Conservation (phyloP, 2,113 vertebrate species). For the Macrotis lagotis region DNA sequence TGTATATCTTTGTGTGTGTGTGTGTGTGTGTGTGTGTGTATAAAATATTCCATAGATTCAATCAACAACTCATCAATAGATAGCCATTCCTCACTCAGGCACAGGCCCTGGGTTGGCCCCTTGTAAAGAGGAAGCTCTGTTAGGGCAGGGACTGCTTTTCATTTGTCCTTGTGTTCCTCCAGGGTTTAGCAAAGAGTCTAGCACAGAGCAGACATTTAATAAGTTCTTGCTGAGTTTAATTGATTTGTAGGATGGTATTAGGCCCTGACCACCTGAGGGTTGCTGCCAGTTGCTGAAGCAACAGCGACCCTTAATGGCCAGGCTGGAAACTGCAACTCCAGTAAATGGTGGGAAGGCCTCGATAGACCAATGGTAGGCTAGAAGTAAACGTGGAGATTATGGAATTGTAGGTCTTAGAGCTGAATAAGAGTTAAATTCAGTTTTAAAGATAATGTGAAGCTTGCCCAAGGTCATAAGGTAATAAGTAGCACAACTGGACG, state of each 20-base stretch:
- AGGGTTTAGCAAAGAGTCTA: not conserved
- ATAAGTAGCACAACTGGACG: not conserved
- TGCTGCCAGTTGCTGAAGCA: constrained; percentile 21
- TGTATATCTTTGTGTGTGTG: too few species aligned
- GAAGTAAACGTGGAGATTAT: not conserved
- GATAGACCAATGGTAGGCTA: not conserved
- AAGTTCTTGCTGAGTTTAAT: not conserved
- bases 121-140: not conserved
- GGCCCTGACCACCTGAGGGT: not conserved
- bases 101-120: not conserved
- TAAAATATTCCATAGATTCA: not conserved
- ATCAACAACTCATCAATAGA: not conserved
- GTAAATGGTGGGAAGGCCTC: rapidly evolving
- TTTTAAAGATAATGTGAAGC: not conserved
- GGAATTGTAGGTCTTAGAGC: not conserved
- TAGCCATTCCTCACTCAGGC: not conserved
- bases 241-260: not conserved
- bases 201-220: not conserved
- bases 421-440: not conserved
- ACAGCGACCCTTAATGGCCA: constrained; percentile 68
- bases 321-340: not conserved
- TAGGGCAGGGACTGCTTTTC: not conserved
- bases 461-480: not conserved
- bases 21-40: too few species aligned
- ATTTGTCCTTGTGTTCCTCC: not conserved